phyloP scores from a whole-genome alignment of 2,888 invertebrate species.

The Lepidocyrtoides sp. region DNA sequence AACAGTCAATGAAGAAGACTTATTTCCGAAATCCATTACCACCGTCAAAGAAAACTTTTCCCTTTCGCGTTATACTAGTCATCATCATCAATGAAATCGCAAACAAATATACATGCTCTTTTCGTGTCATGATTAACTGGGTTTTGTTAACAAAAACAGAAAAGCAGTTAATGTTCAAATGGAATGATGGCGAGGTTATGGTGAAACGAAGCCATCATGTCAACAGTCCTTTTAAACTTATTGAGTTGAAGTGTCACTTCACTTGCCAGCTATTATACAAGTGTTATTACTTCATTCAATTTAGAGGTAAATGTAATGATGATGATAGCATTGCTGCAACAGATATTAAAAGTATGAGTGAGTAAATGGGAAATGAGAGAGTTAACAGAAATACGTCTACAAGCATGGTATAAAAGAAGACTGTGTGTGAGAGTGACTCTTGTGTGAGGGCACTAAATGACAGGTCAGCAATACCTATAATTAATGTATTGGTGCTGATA shows the following conservation, averaged over 20 bases:
- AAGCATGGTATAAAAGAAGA: constrained; percentile 38
- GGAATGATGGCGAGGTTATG: not conserved
- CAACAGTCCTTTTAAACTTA: constrained; percentile 38
- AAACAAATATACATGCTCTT: not conserved
- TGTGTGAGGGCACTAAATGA: constrained; percentile 73
- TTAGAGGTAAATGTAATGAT: constrained; percentile 13
- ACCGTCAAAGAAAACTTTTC: constrained; percentile 33
- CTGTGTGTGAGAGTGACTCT: not conserved
- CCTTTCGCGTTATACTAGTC: constrained; percentile 9
- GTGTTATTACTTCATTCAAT: constrained; percentile 61
- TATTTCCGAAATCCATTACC: constrained; percentile 75
- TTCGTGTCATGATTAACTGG: constrained; percentile 7
- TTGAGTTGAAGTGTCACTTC: constrained; percentile 23
- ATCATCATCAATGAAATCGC: constrained; percentile 3
- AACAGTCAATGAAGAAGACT: constrained; percentile 61
- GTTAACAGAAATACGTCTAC: constrained; percentile 57
- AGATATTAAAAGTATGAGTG: not conserved
- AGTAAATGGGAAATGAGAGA: constrained; percentile 1
- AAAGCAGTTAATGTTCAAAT: not conserved
- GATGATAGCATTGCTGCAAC: constrained; percentile 42
- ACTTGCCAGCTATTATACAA: constrained; percentile 49
- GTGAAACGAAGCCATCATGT: constrained; percentile 56
- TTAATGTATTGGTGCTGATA: constrained; percentile 79
- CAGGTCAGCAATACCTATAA: constrained; percentile 78
- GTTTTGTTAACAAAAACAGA: constrained; percentile 2